Evolutionary conservation across 2,888 invertebrate species (phyloP).

Genomic region (Drosophila buzzatii): DNA sequence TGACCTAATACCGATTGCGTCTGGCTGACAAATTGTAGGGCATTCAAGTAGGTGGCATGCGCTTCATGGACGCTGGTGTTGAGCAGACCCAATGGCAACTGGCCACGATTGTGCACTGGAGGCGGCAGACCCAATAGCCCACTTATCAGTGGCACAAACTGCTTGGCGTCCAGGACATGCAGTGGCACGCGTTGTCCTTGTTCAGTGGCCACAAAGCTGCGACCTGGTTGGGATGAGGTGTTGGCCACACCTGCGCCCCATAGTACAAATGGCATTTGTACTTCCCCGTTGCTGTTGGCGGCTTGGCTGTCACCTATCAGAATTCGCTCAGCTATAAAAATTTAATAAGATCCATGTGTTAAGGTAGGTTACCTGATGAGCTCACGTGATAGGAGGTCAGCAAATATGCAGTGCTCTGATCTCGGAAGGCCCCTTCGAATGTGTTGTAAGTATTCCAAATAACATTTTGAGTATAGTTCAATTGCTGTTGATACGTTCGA

Average conservation of each 20-base stretch:
- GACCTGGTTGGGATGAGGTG: conserved; percentile 23
- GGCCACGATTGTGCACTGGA: conserved; percentile 91
- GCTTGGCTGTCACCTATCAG: conserved; percentile 83
- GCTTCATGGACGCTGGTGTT: conserved; percentile 85
- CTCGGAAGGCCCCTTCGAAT: conserved; percentile 91
- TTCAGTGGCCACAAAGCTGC: conserved; percentile 49
- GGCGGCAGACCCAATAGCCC: conserved; percentile 93
- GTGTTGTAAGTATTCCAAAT: conserved; percentile 89
- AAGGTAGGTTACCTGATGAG: conserved; percentile 91
- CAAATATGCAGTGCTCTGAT: conserved; percentile 92
- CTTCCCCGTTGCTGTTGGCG: conserved; percentile 93
- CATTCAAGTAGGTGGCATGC: conserved; percentile 90
- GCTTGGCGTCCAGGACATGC: conserved; percentile 93
- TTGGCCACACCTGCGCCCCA: conserved; percentile 95
- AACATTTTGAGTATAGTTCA: conserved; percentile 91
- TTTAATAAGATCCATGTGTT: neutral
- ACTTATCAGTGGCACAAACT: conserved; percentile 95
- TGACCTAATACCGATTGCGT: conserved; percentile 60
- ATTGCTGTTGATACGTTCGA: conserved; percentile 92
- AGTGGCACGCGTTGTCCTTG: conserved; percentile 80
- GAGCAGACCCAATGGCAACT: conserved; percentile 71
- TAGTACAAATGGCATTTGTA: conserved; percentile 94
- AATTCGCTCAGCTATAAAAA: neutral
- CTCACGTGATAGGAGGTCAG: conserved; percentile 99
- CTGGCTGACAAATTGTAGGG: conserved; percentile 91